Conservation (phyloP, 2,888 invertebrate genomes). For the Trachelus tabidus region DNA sequence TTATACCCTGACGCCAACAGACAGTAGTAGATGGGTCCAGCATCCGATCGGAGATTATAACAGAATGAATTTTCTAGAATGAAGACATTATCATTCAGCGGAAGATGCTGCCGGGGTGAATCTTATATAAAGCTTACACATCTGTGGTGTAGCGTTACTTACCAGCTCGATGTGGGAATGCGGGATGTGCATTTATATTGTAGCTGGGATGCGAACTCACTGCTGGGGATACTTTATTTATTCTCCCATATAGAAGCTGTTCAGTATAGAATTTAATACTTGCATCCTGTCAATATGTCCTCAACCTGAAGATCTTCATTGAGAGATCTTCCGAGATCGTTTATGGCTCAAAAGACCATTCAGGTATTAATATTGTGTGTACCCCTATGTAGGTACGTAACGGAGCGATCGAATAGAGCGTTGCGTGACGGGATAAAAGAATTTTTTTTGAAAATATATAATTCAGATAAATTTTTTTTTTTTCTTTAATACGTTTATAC, state of each 20-base stretch:
- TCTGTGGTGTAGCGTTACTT: conserved; percentile 21
- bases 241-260: conserved; percentile 11
- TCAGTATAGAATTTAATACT: conserved; percentile 16
- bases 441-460: too few relatives aligned
- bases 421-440: too few relatives aligned
- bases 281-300: conserved; percentile 13
- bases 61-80: conserved; percentile 10
- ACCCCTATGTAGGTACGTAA: too few relatives aligned
- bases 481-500: too few relatives aligned
- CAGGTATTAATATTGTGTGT: too few relatives aligned
- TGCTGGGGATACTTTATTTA: conserved; percentile 5
- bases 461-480: too few relatives aligned
- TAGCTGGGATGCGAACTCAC: neutral
- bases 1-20: too few relatives aligned
- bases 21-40: neutral
- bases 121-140: conserved; percentile 13
- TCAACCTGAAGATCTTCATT: conserved; percentile 12
- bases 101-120: conserved; percentile 1
- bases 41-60: conserved; percentile 3
- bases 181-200: conserved; percentile 8
- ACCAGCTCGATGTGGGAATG: conserved; percentile 11
- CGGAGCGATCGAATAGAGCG: too few relatives aligned
- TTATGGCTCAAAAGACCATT: too few relatives aligned
- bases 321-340: neutral
- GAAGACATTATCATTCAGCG: conserved; percentile 10